These are phyloP conservation scores for Aplidium turbinatum DNA, from an alignment of 23 tunicate genomes.

Conservation along the genomic window DNA sequence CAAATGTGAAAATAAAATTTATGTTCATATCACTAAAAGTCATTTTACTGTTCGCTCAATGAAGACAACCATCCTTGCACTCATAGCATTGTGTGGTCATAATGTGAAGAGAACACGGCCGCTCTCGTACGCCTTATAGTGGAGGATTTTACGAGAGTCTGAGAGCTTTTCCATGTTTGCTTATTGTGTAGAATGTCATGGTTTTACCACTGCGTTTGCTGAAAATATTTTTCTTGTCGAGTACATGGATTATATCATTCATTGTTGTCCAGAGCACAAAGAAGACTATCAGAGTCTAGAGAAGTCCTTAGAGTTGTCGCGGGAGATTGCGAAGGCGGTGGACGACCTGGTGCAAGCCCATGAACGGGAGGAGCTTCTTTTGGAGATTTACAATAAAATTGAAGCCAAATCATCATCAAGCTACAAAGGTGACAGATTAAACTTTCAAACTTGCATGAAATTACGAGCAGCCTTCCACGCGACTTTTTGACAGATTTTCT, in stretches of 20 bases:
- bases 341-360: constrained; percentile 68
- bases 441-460: too few relatives aligned
- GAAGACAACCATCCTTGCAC: constrained; percentile 58
- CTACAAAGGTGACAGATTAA: constrained; percentile 78
- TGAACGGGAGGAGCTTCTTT: constrained; percentile 41
- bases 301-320: constrained; percentile 47
- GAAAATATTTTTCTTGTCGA: too few relatives aligned
- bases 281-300: constrained; percentile 55
- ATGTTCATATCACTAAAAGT: neutral
- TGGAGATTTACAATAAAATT: constrained; percentile 66
- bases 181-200: too few relatives aligned
- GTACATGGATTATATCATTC: too few relatives aligned
- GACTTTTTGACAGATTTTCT: too few relatives aligned
- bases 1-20: neutral
- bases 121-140: constrained; percentile 1
- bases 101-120: constrained; percentile 49
- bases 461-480: too few relatives aligned
- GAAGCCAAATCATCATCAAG: constrained; percentile 52
- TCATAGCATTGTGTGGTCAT: constrained; percentile 47
- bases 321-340: constrained; percentile 62
- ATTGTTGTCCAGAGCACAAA: constrained; percentile 47
- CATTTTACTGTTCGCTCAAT: constrained; percentile 4
- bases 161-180: too few relatives aligned
- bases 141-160: constrained; percentile 9
- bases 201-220: too few relatives aligned